Base-by-base conservation (phyloP, 2,113 vertebrate genomes). In the Pelecanoides urinatrix region DNA sequence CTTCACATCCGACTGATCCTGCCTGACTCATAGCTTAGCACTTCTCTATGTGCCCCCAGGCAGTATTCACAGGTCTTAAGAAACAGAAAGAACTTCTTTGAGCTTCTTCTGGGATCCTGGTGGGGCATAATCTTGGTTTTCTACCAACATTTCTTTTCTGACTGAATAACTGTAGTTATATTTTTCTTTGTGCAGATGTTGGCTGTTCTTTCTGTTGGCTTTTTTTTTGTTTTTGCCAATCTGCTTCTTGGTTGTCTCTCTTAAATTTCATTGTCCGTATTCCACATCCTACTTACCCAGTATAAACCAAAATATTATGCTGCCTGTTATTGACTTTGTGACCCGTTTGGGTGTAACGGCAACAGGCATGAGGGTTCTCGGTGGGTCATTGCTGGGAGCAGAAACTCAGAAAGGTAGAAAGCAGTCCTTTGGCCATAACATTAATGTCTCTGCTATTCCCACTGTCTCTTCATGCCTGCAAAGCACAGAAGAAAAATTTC, bases 401-500 rank as follows among this genome's bases (percentile, higher is more conserved):
- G 50, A 83, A 95, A 40, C 9, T 42, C 32, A n/a, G 50, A 73
- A 66, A 59, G 6, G 13, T 44, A 58, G 10, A 73, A 86, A 85
- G 25, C 10, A 68, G 16, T 34, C 23, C 40, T 78, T 91, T 74
- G 36, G 29, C 56, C 18, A 9, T 34, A 63, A 29, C 7, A 17
- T 53, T 58, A 38, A 55, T 17, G 8, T 9, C 8, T 85, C 68
- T 75, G n/a, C 52, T 80, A 6, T 82, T 78, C 40, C 34, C 14
- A 23, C 30, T 65, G n/a, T 50, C 34, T 90, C 49, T 84, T 80
- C 38, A 40, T 34, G 65, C 38, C 47, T 92, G 45, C 26, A 88
- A 80, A 92, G 30, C 32, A 84, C 36, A 34, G 56, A 88, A 59
- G 29, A 92, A 94, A 86, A 88, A 80, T 47, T 38, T 88, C 59